These are phyloP conservation scores for Microcebus griseorufus DNA, from an alignment of 2,113 vertebrate species.

Conservation along the genomic window DNA sequence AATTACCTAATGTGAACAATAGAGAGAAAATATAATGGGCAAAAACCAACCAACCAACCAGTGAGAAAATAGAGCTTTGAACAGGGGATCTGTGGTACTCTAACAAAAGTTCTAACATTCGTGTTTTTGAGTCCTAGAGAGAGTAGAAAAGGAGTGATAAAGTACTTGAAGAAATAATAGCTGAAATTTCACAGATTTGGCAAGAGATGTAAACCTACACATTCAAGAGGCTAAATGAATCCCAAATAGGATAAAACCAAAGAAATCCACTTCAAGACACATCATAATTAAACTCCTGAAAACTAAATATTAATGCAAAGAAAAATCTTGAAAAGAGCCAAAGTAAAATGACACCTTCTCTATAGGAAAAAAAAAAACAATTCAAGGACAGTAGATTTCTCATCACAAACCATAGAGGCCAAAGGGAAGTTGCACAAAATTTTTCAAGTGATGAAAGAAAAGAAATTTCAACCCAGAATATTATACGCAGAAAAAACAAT, in stretches of 20 bases:
- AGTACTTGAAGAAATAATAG: not conserved
- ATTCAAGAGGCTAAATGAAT: not conserved
- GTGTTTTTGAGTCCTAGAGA: not conserved
- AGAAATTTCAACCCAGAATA: too few species aligned
- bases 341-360: not conserved
- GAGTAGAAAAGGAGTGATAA: not conserved
- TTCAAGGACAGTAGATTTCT: too few species aligned
- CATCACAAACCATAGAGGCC: too few species aligned
- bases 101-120: not conserved
- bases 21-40: not conserved
- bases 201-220: not conserved
- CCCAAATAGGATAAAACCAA: not conserved
- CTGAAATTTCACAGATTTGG: not conserved
- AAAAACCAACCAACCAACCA: not conserved
- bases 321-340: not conserved
- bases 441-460: too few species aligned
- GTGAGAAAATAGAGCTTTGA: not conserved
- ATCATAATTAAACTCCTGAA: not conserved
- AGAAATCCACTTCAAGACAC: not conserved
- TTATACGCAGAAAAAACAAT: too few species aligned
- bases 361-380: too few species aligned
- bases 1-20: not conserved
- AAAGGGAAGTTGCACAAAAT: too few species aligned
- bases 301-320: not conserved
- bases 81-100: too few species aligned